phyloP scores from a whole-genome alignment of 2,797 vertebrate species.

The Dallia pectoralis region DNA sequence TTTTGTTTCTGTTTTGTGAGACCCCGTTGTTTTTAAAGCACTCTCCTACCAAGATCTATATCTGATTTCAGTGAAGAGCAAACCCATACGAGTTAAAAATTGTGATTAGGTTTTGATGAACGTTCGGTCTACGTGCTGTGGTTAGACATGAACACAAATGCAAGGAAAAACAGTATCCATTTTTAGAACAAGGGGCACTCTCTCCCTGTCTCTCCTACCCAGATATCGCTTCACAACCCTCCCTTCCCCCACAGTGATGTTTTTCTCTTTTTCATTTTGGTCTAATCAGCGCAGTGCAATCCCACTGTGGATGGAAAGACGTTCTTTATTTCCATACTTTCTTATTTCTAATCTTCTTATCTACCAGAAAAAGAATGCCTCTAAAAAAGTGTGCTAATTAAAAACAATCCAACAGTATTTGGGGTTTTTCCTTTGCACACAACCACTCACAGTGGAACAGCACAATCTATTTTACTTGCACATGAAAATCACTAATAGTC shows the following conservation, averaged over 20 bases:
- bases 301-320: slow-evolving; percentile 2
- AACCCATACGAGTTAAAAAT: neutral
- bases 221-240: neutral
- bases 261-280: slow-evolving; percentile 40
- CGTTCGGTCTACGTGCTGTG: neutral
- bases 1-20: neutral
- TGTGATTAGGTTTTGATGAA: neutral
- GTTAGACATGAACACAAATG: neutral
- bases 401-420: neutral
- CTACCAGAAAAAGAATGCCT: neutral
- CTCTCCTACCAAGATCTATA: neutral
- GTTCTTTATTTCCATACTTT: neutral
- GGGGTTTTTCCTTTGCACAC: neutral
- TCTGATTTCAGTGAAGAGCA: neutral
- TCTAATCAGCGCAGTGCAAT: slow-evolving; percentile 36
- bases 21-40: neutral
- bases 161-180: neutral
- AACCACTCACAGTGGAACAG: neutral
- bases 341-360: neutral
- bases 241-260: slow-evolving; percentile 27
- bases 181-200: neutral
- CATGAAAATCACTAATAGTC: slow-evolving; percentile 10
- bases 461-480: neutral
- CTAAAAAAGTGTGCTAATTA: neutral
- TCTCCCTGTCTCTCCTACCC: neutral